Percentiles rank a stretch among this genome's conserved stretches.
phyloP scores from a whole-genome alignment of 2,888 invertebrate species.

The Thumatha senex region DNA sequence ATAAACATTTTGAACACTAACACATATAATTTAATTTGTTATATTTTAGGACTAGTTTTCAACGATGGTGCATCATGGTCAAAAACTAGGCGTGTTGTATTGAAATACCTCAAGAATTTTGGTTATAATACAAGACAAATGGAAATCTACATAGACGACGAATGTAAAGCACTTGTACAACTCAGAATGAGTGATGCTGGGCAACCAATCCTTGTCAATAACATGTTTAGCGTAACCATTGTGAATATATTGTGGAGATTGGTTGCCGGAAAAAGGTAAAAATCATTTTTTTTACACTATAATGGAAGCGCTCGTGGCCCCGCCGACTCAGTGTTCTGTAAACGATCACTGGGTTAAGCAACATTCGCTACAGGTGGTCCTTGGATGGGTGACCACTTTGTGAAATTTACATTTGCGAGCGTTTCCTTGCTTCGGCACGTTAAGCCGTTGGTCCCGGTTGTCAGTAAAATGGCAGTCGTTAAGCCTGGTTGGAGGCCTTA shows the following conservation, averaged over 20 bases:
- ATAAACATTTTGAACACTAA: too few relatives aligned
- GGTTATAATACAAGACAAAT: slow-evolving; percentile 85
- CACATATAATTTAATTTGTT: too few relatives aligned
- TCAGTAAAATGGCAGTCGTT: too few relatives aligned
- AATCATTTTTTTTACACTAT: not conserved
- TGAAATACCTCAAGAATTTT: slow-evolving; percentile 85
- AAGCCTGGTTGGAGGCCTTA: too few relatives aligned
- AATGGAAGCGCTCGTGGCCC: too few relatives aligned
- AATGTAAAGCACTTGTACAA: slow-evolving; percentile 83
- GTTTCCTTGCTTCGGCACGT: too few relatives aligned
- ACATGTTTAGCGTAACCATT: slow-evolving; percentile 85
- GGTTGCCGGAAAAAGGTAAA: slow-evolving; percentile 85
- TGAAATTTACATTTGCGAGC: too few relatives aligned
- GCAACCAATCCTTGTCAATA: slow-evolving; percentile 75
- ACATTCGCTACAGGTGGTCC: too few relatives aligned
- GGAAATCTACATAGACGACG: slow-evolving; percentile 84
- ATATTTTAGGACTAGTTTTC: slow-evolving; percentile 85
- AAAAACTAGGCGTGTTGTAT: slow-evolving; percentile 85
- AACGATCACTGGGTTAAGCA: too few relatives aligned
- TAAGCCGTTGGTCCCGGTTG: too few relatives aligned
- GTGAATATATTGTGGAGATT: slow-evolving; percentile 88
- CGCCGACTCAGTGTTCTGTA: too few relatives aligned
- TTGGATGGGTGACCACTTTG: too few relatives aligned
- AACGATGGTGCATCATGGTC: slow-evolving; percentile 87
- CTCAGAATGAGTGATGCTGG: slow-evolving; percentile 56